phyloP scores from a whole-genome alignment of 2,797 vertebrate genomes.

The Neosalanx taihuensis region DNA sequence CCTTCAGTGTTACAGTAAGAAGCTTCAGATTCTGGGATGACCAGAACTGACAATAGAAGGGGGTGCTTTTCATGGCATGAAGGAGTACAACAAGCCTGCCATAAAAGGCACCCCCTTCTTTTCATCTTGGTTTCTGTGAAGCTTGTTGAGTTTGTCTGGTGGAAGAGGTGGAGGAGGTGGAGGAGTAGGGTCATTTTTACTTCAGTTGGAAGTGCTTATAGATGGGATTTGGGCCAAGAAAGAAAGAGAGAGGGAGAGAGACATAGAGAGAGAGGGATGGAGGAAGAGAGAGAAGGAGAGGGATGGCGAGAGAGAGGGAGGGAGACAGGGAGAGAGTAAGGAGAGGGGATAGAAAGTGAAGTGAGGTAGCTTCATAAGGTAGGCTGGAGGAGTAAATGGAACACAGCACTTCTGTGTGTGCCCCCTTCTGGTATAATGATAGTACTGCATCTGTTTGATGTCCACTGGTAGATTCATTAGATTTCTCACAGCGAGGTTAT shows the following conservation, averaged over 20 bases:
- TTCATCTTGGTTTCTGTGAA: slow-evolving; percentile 48
- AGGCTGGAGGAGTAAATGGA: background rate
- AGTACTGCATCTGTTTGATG: slow-evolving; percentile 24
- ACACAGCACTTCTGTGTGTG: slow-evolving; percentile 14
- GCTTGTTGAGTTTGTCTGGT: slow-evolving; percentile 45
- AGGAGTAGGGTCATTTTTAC: slow-evolving; percentile 41
- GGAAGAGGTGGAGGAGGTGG: slow-evolving; percentile 19
- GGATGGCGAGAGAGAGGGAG: background rate
- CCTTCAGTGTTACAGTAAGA: background rate
- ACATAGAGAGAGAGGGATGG: slow-evolving; percentile 21
- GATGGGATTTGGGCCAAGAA: slow-evolving; percentile 18
- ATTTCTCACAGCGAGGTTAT: too few relatives aligned
- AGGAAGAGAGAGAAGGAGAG: background rate
- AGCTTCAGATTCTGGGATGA: too few relatives aligned
- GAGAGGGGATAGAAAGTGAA: slow-evolving; percentile 11
- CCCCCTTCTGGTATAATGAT: slow-evolving; percentile 42
- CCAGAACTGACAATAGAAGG: too few relatives aligned
- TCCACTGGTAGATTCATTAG: too few relatives aligned
- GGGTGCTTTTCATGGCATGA: background rate
- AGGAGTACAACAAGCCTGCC: too few relatives aligned
- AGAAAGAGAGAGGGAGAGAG: background rate
- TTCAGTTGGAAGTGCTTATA: slow-evolving; percentile 29
- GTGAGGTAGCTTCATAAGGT: slow-evolving; percentile 11
- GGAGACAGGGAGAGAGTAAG: slow-evolving; percentile 29
- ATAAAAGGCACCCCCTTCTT: slow-evolving; percentile 13